These are phyloP conservation scores for Bos javanicus DNA, from an alignment of 2,113 vertebrate genomes.

Conservation along the genomic window DNA sequence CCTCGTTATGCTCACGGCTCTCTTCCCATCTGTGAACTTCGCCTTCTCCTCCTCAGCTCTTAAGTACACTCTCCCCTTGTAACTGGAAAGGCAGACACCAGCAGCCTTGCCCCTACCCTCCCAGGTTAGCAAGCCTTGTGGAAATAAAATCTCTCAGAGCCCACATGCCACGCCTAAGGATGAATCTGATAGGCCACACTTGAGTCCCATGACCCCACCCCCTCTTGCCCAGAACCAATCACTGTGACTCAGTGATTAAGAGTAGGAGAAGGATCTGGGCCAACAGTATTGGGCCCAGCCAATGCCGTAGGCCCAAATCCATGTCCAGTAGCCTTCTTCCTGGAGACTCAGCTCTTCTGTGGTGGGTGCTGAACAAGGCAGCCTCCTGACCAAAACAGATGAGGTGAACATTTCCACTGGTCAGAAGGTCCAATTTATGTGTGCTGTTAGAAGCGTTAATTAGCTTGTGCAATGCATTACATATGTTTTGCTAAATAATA, in stretches of 20 bases:
- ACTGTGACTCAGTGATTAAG: not conserved
- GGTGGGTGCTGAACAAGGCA: not conserved
- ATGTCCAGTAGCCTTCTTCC: not conserved
- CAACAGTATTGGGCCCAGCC: not conserved
- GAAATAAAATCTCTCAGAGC: not conserved
- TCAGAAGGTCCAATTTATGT: not conserved
- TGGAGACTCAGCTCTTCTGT: not conserved
- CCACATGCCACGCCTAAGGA: not conserved
- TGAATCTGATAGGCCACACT: not conserved
- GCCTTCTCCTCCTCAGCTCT: not conserved
- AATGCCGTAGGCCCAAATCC: accelerated
- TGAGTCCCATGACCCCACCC: not conserved
- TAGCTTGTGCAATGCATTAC: conserved; percentile 19
- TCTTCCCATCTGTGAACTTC: not conserved
- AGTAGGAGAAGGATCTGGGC: not conserved
- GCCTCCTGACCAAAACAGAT: not conserved
- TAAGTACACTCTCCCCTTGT: no score
- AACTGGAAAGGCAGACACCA: not conserved
- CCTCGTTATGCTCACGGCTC: not conserved
- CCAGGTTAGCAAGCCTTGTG: not conserved
- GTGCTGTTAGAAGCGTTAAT: not conserved
- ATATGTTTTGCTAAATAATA: not conserved
- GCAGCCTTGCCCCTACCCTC: not conserved
- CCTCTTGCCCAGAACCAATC: not conserved
- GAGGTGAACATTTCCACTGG: not conserved